Evolutionary conservation across 2,888 invertebrate genomes (phyloP).

Genomic region (Andrena minutula): DNA sequence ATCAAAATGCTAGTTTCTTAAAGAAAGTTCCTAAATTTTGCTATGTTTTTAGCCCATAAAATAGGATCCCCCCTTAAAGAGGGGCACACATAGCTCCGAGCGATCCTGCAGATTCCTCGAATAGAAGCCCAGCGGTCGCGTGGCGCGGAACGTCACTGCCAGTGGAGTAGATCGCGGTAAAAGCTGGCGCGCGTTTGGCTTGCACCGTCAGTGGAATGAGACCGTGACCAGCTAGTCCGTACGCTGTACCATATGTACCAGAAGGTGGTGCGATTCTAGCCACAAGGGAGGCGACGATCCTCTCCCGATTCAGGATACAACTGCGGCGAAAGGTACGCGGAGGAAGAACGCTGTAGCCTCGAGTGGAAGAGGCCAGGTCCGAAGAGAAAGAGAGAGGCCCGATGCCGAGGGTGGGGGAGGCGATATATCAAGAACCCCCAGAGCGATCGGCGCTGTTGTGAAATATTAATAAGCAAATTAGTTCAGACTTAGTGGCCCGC

Average conservation of each 20-base stretch:
- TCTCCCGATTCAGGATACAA: background rate
- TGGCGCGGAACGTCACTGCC: conserved; percentile 22
- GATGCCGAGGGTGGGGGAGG: conserved; percentile 57
- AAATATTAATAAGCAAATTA: conserved; percentile 84
- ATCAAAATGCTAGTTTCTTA: too few relatives aligned
- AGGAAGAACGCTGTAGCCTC: background rate
- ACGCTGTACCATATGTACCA: background rate
- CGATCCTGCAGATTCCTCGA: conserved; percentile 1
- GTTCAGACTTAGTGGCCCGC: conserved; percentile 79
- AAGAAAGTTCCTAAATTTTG: too few relatives aligned
- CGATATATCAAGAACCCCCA: conserved; percentile 79
- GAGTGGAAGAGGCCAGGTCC: background rate
- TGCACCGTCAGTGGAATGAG: background rate
- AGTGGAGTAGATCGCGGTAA: conserved; percentile 39
- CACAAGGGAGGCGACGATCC: background rate
- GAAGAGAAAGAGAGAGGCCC: background rate
- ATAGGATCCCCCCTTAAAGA: too few relatives aligned
- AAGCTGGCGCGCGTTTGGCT: conserved; percentile 30
- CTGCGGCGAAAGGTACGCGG: background rate
- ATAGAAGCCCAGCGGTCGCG: conserved; percentile 6
- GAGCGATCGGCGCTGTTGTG: conserved; percentile 81
- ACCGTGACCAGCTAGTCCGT: background rate
- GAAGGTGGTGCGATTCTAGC: background rate
- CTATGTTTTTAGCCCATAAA: too few relatives aligned
- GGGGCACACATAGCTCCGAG: background rate